Conservation (phyloP, 2,797 vertebrate genomes). For the Malurus leucopterus region DNA sequence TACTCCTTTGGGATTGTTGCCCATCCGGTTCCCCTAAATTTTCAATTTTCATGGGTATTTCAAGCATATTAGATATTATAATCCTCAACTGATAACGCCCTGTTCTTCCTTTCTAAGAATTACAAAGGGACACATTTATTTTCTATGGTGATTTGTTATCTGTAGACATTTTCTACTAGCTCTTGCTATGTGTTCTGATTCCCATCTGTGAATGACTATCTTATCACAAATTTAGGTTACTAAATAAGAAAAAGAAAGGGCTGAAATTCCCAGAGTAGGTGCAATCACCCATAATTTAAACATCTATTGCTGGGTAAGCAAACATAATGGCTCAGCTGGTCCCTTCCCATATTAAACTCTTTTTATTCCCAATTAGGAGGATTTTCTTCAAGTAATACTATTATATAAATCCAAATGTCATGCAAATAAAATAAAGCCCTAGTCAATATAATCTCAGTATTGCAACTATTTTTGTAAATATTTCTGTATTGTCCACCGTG, state of each 20-base stretch:
- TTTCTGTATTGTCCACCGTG: not conserved
- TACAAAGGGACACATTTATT: not conserved
- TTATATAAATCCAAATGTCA: not conserved
- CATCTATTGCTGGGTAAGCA: not conserved
- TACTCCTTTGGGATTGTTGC: not conserved
- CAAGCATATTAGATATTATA: not conserved
- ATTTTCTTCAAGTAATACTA: not conserved
- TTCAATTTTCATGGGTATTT: not conserved
- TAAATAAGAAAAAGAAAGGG: not conserved
- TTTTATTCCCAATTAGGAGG: not conserved
- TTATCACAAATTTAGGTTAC: not conserved
- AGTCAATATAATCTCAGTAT: not conserved
- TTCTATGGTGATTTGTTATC: not conserved
- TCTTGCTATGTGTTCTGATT: not conserved
- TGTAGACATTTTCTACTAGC: not conserved
- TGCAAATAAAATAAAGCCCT: not conserved
- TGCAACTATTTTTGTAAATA: not conserved
- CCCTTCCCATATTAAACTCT: not conserved
- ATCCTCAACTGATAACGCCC: not conserved
- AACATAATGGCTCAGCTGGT: not conserved
- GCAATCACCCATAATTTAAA: not conserved
- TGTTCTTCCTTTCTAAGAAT: not conserved
- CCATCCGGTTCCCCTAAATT: not conserved
- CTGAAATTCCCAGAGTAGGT: not conserved
- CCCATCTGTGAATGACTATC: not conserved